Conservation (phyloP, 2,888 invertebrate species). For the Chironomus tentans region DNA sequence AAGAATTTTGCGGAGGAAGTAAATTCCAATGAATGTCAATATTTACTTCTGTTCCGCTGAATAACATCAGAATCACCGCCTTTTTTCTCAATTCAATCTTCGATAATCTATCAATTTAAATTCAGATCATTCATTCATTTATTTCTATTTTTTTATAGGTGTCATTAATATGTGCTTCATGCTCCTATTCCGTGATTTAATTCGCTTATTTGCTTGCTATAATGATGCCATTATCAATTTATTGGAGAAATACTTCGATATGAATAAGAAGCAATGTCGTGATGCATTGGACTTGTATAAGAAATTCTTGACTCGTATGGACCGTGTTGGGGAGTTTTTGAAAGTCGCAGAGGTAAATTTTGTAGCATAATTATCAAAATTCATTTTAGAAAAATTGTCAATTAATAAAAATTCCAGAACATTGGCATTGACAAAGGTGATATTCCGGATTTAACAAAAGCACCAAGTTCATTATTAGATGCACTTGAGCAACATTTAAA, state of each 20-base stretch:
- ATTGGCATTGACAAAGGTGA: conserved; percentile 98
- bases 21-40: no score
- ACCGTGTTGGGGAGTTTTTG: conserved; percentile 94
- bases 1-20: no score
- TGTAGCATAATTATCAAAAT: neutral
- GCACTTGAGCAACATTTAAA: conserved; percentile 94
- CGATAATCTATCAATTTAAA: no score
- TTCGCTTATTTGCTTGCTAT: conserved; percentile 97
- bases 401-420: conserved; percentile 47
- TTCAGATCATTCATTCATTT: neutral
- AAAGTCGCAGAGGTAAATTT: conserved; percentile 63
- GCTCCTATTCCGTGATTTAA: conserved; percentile 97
- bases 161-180: conserved; percentile 99
- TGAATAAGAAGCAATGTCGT: conserved; percentile 98
- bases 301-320: conserved; percentile 97
- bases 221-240: conserved; percentile 99
- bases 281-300: conserved; percentile 98
- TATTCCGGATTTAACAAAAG: conserved; percentile 96
- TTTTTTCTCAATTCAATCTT: no score
- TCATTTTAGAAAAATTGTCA: neutral
- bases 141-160: conserved; percentile 39
- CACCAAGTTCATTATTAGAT: conserved; percentile 92
- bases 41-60: no score
- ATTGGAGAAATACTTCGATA: conserved; percentile 98
- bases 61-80: no score